Evolutionary conservation across 2,888 invertebrate genomes (phyloP), one percentile per base, ranked within the genome.

Genomic region (Heliconius hortense): DNA sequence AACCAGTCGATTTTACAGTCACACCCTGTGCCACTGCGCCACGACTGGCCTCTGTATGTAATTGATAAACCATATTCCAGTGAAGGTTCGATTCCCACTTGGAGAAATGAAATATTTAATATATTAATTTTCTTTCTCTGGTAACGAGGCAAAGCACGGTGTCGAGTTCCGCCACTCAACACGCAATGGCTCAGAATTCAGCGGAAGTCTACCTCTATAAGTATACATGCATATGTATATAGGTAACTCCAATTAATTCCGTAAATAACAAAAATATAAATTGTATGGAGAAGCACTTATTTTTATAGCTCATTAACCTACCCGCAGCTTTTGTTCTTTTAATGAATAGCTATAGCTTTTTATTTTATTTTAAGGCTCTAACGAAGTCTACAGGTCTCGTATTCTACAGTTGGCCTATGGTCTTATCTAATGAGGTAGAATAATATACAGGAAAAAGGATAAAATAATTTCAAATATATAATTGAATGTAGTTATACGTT

Each of bases 231-330:
- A 10, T 56, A 56, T 56, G 1, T 56, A 56, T n/a, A 60, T 60
- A 26, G 1, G 2, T 60, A 60, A 26, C 26, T 60, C 21, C 62
- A 71, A 59, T 71, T 71, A 62, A 21, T 62, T 62, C n/a, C 28
- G 60, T 71, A 43, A 71, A 71, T 21, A 71, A 71, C 28, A 31
- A 62, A 69, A 39, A 62, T 43, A 71, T 43, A 43, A 71, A 60
- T 60, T 26, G 71, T 71, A 71, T 39, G 59, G 71, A 73, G 35
- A 60, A 21, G 24, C 59, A 26, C 67, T 73, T 48, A 59, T 67
- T 56, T 67, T 67, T 67, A 68, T 68, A 73, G 59, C 73, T 73
- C 73, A 73, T 73, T 73, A 73, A 67, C 73, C 73, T 59, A 73
- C 73, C 67, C 43, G 43, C 67, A 68, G 66, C 73, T 73, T 73